Evolutionary conservation across 2,113 vertebrate species (phyloP).

Genomic region (Calcarius ornatus): DNA sequence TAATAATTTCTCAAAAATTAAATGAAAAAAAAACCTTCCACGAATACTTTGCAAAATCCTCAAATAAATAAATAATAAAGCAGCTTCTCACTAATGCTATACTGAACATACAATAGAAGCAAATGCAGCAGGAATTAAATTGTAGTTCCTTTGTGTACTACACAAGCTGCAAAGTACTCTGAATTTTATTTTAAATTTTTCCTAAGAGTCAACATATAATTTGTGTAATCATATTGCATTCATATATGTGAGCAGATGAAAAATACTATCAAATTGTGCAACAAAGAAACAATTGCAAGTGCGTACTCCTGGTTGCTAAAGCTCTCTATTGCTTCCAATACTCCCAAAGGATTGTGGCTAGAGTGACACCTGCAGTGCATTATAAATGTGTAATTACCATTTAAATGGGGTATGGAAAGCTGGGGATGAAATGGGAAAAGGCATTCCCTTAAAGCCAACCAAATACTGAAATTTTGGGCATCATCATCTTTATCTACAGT

Average conservation of each 20-base stretch:
- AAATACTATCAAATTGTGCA: constrained; percentile 41
- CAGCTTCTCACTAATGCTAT: neutral
- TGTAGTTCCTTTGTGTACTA: constrained; percentile 17
- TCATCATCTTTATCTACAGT: constrained; percentile 49
- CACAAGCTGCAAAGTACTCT: neutral
- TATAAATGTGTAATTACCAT: constrained; percentile 77
- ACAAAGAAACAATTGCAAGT: constrained; percentile 61
- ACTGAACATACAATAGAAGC: constrained; percentile 33
- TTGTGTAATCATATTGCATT: constrained; percentile 64
- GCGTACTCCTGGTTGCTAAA: constrained; percentile 41
- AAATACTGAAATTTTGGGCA: constrained; percentile 60
- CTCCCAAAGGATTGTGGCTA: constrained; percentile 54
- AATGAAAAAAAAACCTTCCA: neutral
- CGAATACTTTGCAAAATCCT: neutral
- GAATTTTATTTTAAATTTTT: constrained; percentile 25
- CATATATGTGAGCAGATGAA: constrained; percentile 34
- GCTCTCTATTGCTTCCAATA: constrained; percentile 24
- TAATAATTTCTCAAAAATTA: neutral
- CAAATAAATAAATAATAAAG: constrained; percentile 8
- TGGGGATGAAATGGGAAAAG: constrained; percentile 52
- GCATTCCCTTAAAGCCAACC: constrained; percentile 56
- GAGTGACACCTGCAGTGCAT: constrained; percentile 69
- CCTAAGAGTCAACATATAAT: constrained; percentile 41
- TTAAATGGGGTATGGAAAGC: constrained; percentile 70
- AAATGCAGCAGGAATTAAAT: constrained; percentile 55